phyloP scores from a whole-genome alignment of 2,113 vertebrate species.

The Pseudorhombus dupliciocellatus region DNA sequence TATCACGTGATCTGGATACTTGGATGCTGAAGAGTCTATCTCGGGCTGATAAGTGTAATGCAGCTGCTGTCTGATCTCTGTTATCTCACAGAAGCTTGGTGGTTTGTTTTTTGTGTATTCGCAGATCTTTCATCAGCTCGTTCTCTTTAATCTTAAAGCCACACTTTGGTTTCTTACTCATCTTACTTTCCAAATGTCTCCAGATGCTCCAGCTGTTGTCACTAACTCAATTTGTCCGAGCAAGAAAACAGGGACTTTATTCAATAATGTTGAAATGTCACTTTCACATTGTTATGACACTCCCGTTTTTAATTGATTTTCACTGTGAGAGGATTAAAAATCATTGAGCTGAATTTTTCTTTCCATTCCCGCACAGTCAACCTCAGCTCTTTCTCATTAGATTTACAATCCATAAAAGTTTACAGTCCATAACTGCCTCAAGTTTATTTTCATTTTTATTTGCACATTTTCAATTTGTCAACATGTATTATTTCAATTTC shows the following conservation, averaged over 20 bases:
- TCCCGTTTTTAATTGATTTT: not conserved
- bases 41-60: constrained; percentile 52
- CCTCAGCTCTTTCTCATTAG: constrained; percentile 25
- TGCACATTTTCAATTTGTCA: constrained; percentile 67
- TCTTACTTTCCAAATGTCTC: constrained; percentile 52
- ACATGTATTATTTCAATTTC: constrained; percentile 53
- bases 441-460: constrained; percentile 59
- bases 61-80: constrained; percentile 31
- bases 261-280: constrained; percentile 17
- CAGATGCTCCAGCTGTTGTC: constrained; percentile 60
- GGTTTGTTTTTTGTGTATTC: constrained; percentile 39
- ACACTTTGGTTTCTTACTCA: constrained; percentile 51
- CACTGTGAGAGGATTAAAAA: not conserved
- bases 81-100: constrained; percentile 58
- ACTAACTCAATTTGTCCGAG: not conserved
- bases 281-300: not conserved
- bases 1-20: constrained; percentile 43
- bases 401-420: constrained; percentile 48
- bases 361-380: constrained; percentile 33
- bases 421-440: constrained; percentile 21
- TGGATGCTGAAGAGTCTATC: constrained; percentile 46
- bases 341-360: not conserved
- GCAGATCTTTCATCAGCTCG: constrained; percentile 49
- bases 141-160: constrained; percentile 56
- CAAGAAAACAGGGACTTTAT: constrained; percentile 15